A percentile compares a stretch with the other conserved stretches of the same genome.
phyloP scores from a whole-genome alignment of 2,113 vertebrate species.

The Phodopus roborovskii region DNA sequence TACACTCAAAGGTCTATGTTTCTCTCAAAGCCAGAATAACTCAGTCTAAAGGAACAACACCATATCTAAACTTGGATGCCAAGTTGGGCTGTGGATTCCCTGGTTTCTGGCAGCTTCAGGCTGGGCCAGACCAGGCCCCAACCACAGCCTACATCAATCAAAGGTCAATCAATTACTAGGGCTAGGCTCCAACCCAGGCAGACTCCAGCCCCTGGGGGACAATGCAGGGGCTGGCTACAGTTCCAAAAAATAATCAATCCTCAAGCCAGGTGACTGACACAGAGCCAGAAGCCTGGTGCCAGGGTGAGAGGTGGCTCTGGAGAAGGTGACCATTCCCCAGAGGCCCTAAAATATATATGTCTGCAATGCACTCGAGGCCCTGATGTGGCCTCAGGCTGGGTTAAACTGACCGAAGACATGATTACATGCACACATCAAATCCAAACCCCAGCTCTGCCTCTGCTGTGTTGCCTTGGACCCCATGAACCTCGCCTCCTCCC shows the following conservation, averaged over 20 bases:
- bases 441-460: neutral
- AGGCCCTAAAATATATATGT: too few relatives aligned
- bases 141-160: constrained; percentile 39
- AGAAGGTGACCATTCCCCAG: neutral
- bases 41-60: constrained; percentile 32
- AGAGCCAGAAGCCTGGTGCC: constrained; percentile 29
- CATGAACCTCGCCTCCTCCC: neutral
- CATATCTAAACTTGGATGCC: constrained; percentile 28
- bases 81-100: neutral
- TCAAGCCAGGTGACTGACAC: neutral
- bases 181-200: neutral
- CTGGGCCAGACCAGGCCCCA: constrained; percentile 38
- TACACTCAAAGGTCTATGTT: neutral
- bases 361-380: neutral
- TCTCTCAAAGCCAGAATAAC: neutral
- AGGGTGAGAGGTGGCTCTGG: neutral
- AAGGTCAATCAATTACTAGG: constrained; percentile 58
- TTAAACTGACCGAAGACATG: neutral
- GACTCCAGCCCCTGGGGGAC: neutral
- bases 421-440: neutral
- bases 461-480: neutral
- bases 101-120: constrained; percentile 47
- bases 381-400: neutral
- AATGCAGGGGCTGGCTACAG: neutral
- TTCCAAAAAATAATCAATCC: neutral